phyloP scores from a whole-genome alignment of 2,888 invertebrate species.

The Danaus chrysippus region DNA sequence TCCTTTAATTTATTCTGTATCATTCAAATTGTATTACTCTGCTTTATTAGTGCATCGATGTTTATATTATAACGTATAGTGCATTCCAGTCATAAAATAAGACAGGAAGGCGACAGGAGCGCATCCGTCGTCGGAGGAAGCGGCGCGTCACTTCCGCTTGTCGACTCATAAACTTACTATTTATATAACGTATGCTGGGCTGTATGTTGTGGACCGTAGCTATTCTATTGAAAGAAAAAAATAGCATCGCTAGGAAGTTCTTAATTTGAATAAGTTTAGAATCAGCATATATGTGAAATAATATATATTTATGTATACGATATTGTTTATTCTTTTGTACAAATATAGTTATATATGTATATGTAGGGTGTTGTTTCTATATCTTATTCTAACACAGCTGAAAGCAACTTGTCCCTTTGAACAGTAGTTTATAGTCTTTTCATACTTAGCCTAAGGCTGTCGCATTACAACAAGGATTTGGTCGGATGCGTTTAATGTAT shows the following conservation, averaged over 20 bases:
- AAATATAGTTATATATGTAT: too few relatives aligned
- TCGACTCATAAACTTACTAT: slow-evolving; percentile 33
- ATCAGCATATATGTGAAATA: too few relatives aligned
- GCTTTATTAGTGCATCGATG: neutral
- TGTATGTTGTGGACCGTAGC: neutral
- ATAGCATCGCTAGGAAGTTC: neutral
- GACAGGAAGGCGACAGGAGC: slow-evolving; percentile 51
- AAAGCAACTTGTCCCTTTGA: neutral
- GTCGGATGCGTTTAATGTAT: slow-evolving; percentile 17
- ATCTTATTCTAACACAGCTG: too few relatives aligned
- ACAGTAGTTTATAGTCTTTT: slow-evolving; percentile 1
- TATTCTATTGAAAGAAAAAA: neutral
- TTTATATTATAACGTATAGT: slow-evolving; percentile 7
- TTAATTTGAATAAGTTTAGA: too few relatives aligned
- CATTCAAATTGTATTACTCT: too few relatives aligned
- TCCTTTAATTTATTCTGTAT: neutral
- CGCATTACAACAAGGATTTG: neutral
- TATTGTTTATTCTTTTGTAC: too few relatives aligned
- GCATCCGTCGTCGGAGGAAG: slow-evolving; percentile 39
- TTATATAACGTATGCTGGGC: slow-evolving; percentile 25
- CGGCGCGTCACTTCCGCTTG: slow-evolving; percentile 32
- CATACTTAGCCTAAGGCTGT: neutral
- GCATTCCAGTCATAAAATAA: slow-evolving; percentile 26
- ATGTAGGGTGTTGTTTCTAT: too few relatives aligned
- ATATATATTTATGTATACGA: too few relatives aligned